Evolutionary conservation across 2,797 vertebrate genomes (phyloP).

Genomic region (Antrozous pallidus): DNA sequence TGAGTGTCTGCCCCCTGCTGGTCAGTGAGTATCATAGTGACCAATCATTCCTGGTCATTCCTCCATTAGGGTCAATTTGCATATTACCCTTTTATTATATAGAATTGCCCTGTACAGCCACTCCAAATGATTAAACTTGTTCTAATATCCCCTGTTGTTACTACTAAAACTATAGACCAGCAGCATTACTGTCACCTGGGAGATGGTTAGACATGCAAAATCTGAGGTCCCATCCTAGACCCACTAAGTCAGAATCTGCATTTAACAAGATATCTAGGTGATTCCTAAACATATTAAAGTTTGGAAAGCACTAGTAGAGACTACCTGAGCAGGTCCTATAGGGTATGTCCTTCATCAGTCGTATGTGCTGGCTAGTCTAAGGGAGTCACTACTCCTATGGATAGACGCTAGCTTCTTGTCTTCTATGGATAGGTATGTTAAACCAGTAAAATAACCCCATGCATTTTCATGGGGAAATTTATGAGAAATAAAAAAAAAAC

Average conservation of each 20-base stretch:
- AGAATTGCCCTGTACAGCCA: neutral
- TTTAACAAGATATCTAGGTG: neutral
- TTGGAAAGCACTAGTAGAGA: neutral
- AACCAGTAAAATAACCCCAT: neutral
- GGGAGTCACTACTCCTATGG: neutral
- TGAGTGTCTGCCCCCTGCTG: too few species aligned
- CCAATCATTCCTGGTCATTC: too few species aligned
- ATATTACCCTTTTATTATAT: too few species aligned
- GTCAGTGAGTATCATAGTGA: too few species aligned
- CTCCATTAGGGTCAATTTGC: too few species aligned
- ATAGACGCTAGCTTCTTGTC: neutral
- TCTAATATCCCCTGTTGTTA: neutral
- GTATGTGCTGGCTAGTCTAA: neutral
- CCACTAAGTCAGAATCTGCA: neutral
- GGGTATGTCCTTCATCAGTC: neutral
- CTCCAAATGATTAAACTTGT: neutral
- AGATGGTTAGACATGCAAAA: neutral
- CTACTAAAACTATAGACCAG: neutral
- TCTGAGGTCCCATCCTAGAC: neutral
- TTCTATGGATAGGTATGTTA: neutral
- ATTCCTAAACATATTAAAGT: neutral
- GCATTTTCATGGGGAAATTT: conserved; percentile 52
- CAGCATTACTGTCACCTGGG: neutral
- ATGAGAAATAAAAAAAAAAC: conserved; percentile 46
- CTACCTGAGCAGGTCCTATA: neutral